Evolutionary conservation across 2,113 vertebrate species (phyloP).

Genomic region (Callocephalon fimbriatum): DNA sequence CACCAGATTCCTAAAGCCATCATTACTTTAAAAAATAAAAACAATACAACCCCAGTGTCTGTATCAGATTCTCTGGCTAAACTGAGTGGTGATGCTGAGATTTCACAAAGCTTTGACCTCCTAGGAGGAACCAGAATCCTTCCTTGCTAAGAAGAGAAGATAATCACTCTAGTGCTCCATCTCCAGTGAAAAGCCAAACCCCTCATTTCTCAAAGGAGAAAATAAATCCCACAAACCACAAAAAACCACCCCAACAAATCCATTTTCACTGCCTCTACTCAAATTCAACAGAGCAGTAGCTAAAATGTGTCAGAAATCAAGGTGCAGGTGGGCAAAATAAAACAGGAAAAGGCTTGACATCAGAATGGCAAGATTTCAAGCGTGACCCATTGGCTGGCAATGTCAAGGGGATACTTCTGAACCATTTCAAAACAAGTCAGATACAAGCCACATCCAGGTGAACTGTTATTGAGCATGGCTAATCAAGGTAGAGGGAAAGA

Average conservation of each 20-base stretch:
- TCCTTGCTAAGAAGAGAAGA: background rate
- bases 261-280: background rate
- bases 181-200: background rate
- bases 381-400: background rate
- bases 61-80: background rate
- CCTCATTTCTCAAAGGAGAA: background rate
- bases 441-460: background rate
- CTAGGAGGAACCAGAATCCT: background rate
- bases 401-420: background rate
- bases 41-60: background rate
- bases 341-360: background rate
- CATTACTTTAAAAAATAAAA: background rate
- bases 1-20: background rate
- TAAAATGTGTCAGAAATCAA: background rate
- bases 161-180: background rate
- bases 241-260: background rate
- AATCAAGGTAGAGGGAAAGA: background rate
- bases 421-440: background rate
- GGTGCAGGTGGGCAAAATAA: rapidly evolving
- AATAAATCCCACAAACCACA: background rate
- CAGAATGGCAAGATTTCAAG: background rate
- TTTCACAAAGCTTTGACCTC: background rate
- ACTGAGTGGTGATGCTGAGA: background rate
- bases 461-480: background rate
- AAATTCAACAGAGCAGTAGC: background rate